Base-by-base conservation (phyloP, 2,797 vertebrate species). In the Philypnodon macrostomus region DNA sequence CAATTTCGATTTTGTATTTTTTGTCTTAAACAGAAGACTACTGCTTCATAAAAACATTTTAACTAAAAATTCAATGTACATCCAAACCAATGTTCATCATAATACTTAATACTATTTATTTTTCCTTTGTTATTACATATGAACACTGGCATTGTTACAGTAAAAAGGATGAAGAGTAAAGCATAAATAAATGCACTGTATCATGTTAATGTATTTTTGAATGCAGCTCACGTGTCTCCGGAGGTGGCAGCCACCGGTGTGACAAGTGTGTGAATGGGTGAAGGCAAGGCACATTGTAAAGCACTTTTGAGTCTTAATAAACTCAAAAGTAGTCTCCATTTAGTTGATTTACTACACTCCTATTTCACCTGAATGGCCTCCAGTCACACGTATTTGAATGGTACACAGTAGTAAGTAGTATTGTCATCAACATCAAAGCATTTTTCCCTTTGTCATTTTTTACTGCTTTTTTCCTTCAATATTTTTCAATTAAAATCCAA, bases 221-320 rank as follows among this genome's bases (percentile, higher is more conserved):
- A 8, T 24, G 14, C 13, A 5, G 14, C 26, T 44, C 26, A 9
- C 6, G 41, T 44, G 41, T 30, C 30, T 26, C 26, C 15, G 10
- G 15, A 44, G 41, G 17, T 10, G 12, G 26, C 41, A 29, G 41
- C 26, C 39, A 15, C 14, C 16, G 10, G 41, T 44, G 26, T 30
- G 41, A 44, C 41, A 30, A 42, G 41, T 44, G 41, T 30, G 41
- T 44, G 26, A 44, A 44, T 44, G 15, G 15, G 26, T 16, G 15
- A 44, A 44, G n/a, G n/a, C 26, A 44, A 44, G 41, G 14, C 41
- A 30, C 26, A 44, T 44, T 44, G 26, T 44, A 26, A 17, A 30
- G 26, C 41, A 29, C 41, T 18, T 44, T 44, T 30, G 26, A 30
- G 41, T 12, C 41, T 12, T 17, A 44, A 30, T 30, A 26, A 50